Evolutionary conservation across 1,140 invertebrate species (phyloP).

Genomic region (Hermetia illucens): DNA sequence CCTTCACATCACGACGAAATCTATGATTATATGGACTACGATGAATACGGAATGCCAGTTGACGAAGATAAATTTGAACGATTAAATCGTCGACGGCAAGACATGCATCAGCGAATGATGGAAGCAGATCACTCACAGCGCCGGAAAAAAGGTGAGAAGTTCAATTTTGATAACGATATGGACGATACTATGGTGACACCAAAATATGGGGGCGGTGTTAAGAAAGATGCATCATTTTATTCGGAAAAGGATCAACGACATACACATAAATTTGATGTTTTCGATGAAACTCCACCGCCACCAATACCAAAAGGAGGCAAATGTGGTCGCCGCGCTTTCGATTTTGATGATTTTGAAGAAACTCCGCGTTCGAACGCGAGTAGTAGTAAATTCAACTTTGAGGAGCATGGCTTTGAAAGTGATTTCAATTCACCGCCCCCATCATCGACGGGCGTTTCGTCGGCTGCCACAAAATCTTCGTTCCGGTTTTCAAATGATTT

Average conservation of each 20-base stretch:
- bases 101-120: constrained; percentile 28
- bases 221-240: constrained; percentile 1
- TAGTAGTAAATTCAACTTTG: constrained; percentile 26
- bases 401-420: constrained; percentile 27
- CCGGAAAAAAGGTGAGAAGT: constrained; percentile 4
- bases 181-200: constrained; percentile 7
- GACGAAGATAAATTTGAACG: constrained; percentile 29
- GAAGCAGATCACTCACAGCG: constrained; percentile 24
- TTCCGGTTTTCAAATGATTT: constrained; percentile 41
- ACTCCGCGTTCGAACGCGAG: constrained; percentile 21
- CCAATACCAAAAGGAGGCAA: neutral
- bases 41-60: constrained; percentile 14
- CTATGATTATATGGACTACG: constrained; percentile 6
- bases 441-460: constrained; percentile 12
- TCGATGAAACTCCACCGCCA: constrained; percentile 13
- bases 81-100: constrained; percentile 21
- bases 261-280: neutral
- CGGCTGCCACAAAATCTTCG: constrained; percentile 22
- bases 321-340: constrained; percentile 13
- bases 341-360: constrained; percentile 26
- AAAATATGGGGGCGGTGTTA: constrained; percentile 4
- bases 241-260: neutral
- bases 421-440: constrained; percentile 28
- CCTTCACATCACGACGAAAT: constrained; percentile 5
- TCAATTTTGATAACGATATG: neutral